phyloP scores from a whole-genome alignment of 2,888 invertebrate genomes.

The Amaurobius ferox region DNA sequence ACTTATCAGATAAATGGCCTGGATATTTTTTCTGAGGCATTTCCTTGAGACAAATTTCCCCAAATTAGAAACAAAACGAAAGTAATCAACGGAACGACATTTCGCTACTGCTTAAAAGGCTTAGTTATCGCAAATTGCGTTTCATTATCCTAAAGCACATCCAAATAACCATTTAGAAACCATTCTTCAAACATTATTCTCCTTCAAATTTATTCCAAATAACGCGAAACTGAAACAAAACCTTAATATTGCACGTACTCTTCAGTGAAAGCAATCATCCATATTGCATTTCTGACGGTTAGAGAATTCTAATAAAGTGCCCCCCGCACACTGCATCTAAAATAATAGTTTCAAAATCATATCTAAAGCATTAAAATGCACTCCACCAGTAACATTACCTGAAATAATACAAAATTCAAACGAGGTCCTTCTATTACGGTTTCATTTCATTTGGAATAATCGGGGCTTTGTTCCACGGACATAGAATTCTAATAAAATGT shows the following conservation, averaged over 20 bases:
- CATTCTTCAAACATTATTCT: neutral
- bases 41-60: too few species aligned
- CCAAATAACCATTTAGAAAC: slow-evolving; percentile 1
- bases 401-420: slow-evolving; percentile 16
- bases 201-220: neutral
- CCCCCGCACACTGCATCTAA: neutral
- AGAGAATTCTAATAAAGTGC: slow-evolving; percentile 11
- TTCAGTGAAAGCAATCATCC: neutral
- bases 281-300: slow-evolving; percentile 11
- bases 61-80: too few species aligned
- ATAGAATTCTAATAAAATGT: slow-evolving; percentile 14
- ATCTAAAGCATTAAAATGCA: neutral
- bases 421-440: neutral
- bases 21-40: too few species aligned
- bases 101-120: neutral
- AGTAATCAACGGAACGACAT: neutral
- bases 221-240: neutral
- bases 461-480: neutral
- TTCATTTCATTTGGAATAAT: slow-evolving; percentile 14
- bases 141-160: neutral
- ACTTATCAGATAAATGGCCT: too few species aligned
- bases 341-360: slow-evolving; percentile 13
- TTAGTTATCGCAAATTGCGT: neutral
- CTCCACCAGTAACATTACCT: neutral
- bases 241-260: neutral